A percentile compares a stretch with the other conserved stretches of the same genome.
Conservation (phyloP, 2,113 vertebrate species). For the Meleagris gallopavo region DNA sequence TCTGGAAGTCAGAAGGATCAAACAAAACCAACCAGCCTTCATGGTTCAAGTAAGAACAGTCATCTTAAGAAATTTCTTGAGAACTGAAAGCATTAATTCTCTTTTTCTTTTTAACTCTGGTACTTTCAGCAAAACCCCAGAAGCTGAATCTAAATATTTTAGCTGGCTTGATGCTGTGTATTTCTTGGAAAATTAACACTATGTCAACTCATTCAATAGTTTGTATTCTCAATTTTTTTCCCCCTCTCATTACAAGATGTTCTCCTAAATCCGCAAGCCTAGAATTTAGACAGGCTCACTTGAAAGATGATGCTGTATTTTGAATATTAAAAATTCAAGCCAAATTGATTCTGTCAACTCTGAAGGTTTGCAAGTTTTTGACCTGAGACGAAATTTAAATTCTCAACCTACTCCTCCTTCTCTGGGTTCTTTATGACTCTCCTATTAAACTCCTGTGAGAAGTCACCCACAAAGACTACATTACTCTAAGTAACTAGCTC, state of each 20-base stretch:
- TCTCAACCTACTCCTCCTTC: background rate
- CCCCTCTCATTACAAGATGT: background rate
- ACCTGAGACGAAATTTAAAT: background rate
- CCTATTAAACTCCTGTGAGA: background rate
- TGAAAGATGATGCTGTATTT: background rate
- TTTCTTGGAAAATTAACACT: constrained; percentile 26
- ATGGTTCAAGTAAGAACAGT: background rate
- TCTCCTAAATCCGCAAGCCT: background rate
- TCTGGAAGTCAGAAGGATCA: background rate
- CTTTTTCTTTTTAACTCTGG: background rate
- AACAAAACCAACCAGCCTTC: background rate
- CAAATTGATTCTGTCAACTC: background rate
- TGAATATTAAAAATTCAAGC: constrained; percentile 2
- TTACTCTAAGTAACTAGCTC: background rate
- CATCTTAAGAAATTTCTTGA: background rate
- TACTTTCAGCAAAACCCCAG: constrained; percentile 1
- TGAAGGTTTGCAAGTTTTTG: background rate
- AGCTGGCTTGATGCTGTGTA: background rate
- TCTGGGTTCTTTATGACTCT: background rate
- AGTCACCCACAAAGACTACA: background rate
- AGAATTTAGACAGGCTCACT: background rate
- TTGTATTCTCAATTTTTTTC: background rate
- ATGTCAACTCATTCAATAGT: background rate
- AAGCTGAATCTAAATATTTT: constrained; percentile 54
- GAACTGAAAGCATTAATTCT: constrained; percentile 18